A percentile compares a stretch with the other conserved stretches of the same genome.
phyloP scores from a whole-genome alignment of 2,888 invertebrate genomes.

The Choristoneura rosaceana region DNA sequence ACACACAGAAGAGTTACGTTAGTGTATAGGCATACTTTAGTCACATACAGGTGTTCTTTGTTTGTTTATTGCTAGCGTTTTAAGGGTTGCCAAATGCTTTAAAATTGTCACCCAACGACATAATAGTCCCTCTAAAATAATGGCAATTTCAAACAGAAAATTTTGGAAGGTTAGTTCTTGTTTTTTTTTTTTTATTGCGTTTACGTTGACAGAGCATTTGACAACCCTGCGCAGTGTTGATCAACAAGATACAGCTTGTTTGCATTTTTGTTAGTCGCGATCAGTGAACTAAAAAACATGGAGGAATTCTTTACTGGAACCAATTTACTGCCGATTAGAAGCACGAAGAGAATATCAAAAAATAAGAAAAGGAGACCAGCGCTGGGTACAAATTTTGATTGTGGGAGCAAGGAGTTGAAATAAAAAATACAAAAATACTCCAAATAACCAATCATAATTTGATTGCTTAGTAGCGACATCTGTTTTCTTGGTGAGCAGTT shows the following conservation, averaged over 20 bases:
- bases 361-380: too few species aligned
- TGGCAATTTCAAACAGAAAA: neutral
- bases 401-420: too few species aligned
- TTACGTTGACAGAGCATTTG: neutral
- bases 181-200: neutral
- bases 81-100: constrained; percentile 12
- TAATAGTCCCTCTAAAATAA: neutral
- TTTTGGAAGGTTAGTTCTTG: neutral
- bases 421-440: too few species aligned
- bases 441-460: too few species aligned
- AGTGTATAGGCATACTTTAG: constrained; percentile 22
- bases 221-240: constrained; percentile 31
- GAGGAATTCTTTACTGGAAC: neutral
- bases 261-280: constrained; percentile 14
- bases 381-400: too few species aligned
- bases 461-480: too few species aligned
- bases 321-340: neutral
- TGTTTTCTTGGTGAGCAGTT: too few species aligned
- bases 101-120: neutral
- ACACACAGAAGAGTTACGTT: constrained; percentile 20
- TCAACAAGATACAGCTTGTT: constrained; percentile 24
- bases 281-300: constrained; percentile 3
- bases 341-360: neutral
- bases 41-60: constrained; percentile 42
- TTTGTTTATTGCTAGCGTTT: constrained; percentile 25